Conservation (phyloP, 2,888 invertebrate genomes). For the Volucella bombylans region DNA sequence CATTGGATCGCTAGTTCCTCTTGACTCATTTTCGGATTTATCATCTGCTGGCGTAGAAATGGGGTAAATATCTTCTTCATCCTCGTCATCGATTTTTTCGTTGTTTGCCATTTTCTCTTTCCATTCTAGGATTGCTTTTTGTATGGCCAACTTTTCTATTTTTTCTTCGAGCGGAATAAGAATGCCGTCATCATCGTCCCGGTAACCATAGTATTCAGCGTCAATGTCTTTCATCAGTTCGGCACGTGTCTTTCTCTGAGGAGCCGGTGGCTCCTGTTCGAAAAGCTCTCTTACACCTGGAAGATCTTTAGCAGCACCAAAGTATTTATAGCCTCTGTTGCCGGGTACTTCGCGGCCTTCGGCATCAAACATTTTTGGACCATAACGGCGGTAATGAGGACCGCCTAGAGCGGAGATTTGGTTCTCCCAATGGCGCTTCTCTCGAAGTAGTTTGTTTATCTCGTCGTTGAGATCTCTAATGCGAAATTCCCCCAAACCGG, state of each 20-base stretch:
- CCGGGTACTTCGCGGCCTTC: slow-evolving; percentile 98
- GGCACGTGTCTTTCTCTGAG: slow-evolving; percentile 94
- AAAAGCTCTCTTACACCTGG: slow-evolving; percentile 99
- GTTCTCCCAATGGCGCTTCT: slow-evolving; percentile 99
- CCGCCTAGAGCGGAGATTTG: slow-evolving; percentile 97
- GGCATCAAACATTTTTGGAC: slow-evolving; percentile 96
- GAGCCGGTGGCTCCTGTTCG: slow-evolving; percentile 96
- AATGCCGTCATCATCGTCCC: slow-evolving; percentile 99
- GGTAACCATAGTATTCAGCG: slow-evolving; percentile 99
- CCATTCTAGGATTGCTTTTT: slow-evolving; percentile 88
- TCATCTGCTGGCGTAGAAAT: slow-evolving; percentile 80
- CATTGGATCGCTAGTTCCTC: slow-evolving; percentile 78
- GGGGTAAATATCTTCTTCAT: slow-evolving; percentile 84
- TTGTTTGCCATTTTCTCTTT: slow-evolving; percentile 85
- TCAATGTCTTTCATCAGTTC: slow-evolving; percentile 99
- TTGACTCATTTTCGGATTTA: slow-evolving; percentile 70
- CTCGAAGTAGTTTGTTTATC: slow-evolving; percentile 97
- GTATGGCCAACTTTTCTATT: slow-evolving; percentile 88
- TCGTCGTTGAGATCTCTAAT: slow-evolving; percentile 99
- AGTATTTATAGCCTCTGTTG: slow-evolving; percentile 98
- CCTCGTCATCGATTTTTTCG: slow-evolving; percentile 89
- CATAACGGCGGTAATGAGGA: slow-evolving; percentile 94
- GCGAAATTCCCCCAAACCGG: slow-evolving; percentile 99
- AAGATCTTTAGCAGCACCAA: slow-evolving; percentile 98
- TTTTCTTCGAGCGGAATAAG: slow-evolving; percentile 93